Base-by-base conservation (phyloP, 2,113 vertebrate species). In the Noctilio leporinus region DNA sequence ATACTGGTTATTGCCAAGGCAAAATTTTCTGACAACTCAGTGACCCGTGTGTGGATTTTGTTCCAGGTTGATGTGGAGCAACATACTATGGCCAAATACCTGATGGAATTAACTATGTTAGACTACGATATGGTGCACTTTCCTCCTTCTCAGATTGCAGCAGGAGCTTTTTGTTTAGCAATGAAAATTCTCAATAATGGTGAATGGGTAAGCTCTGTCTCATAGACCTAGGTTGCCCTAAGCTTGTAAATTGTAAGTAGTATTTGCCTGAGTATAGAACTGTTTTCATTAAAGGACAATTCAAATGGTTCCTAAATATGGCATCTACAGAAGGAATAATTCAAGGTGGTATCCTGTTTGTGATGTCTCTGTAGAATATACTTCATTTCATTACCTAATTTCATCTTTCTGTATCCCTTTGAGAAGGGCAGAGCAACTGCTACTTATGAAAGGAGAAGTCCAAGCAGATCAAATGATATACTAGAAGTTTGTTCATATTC, bases 111-210 rank as follows among this genome's bases (percentile, higher is more conserved):
- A 22, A 98, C 98, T 22, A 98, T 99, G 98, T 38, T 99, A 0
- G 99, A 99, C 96, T 99, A 99, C 0, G 98, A 99, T 1, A 99
- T 99, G 98, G 98, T 98, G 86, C 99, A 99, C 86, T 98, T 99
- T 72, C 98, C 98, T 62, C 99, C 99, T 62, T 99, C 99, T 33
- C 98, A 98, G 70, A 97, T 98, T 72, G 99, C 99, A 7, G 98
- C 98, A 4, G 99, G 98, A 82, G 98, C 99, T 43, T 98, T 98
- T 88, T 99, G 98, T 45, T 98, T 99, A 8, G 97, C 99, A 24
- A 97, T 99, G 69, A 99, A 99, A 97, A 77, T 99, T 67, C 94
- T 99, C 1, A 65, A 97, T 47, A 98, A 97, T 59, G 98, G 98
- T 0, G 97, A 99, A 53, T 99, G 99, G 99, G 99, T 99, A 97